Conservation (phyloP, 1,140 invertebrate genomes). For the Hydropsyche tenuis region DNA sequence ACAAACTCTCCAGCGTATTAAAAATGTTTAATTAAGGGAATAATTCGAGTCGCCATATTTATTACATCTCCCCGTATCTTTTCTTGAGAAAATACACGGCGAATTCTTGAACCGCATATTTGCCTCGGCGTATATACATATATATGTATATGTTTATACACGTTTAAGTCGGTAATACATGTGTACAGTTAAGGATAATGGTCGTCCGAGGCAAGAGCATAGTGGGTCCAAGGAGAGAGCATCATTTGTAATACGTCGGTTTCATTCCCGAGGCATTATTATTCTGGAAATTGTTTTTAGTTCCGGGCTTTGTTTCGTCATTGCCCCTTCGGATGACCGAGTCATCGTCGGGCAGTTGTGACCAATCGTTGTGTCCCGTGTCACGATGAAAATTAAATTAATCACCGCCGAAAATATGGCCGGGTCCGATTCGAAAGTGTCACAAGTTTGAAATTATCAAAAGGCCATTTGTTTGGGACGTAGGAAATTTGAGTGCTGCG, state of each 20-base stretch:
- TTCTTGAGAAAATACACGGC: too few species aligned
- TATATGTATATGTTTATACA: too few species aligned
- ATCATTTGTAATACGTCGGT: conserved; percentile 31
- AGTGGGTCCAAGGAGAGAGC: not conserved
- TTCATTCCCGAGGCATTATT: conserved; percentile 20
- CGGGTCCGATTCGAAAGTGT: not conserved
- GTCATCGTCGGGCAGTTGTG: not conserved
- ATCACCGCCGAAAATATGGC: not conserved
- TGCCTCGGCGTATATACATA: too few species aligned
- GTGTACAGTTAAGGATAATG: not conserved
- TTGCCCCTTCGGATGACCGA: not conserved
- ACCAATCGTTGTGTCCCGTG: not conserved
- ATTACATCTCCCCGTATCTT: too few species aligned
- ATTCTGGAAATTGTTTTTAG: conserved; percentile 24
- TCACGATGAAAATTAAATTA: conserved; percentile 14
- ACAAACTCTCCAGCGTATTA: too few species aligned
- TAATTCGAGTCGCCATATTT: too few species aligned
- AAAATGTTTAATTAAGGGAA: too few species aligned
- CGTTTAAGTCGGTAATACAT: not conserved
- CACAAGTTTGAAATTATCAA: too few species aligned
- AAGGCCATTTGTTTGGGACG: too few species aligned
- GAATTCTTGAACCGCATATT: too few species aligned
- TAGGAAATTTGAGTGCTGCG: too few species aligned
- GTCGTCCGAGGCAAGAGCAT: not conserved
- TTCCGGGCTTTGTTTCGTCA: conserved; percentile 22